Base-by-base conservation (phyloP, 2,113 vertebrate genomes). In the Perognathus longimembris region DNA sequence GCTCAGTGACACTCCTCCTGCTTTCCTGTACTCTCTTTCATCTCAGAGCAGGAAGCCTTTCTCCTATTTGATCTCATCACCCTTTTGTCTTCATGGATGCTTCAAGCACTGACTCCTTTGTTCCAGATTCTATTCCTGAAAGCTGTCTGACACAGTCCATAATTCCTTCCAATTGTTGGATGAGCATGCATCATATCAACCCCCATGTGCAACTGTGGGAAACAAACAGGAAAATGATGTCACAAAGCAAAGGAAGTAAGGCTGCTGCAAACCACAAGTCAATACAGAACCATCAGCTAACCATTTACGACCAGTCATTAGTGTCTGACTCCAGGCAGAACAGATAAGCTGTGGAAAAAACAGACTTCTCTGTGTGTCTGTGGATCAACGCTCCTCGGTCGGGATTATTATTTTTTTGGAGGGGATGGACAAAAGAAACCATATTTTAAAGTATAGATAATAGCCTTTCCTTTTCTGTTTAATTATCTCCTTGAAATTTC, bases 131-230 rank as follows among this genome's bases (percentile, higher is more conserved):
- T 94, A 24, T 45, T 71, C 87, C 87, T 91, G 91, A 97, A 91
- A 96, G 95, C 84, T 87, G 63, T 96, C 84, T 32, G 74, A 94
- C 91, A 91, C 28, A 71, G 63, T 88, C 36, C 81, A 76, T 96
- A 95, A 95, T 96, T 94, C 96, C 90, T 96, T 96, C 95, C 96
- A 95, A 96, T 97, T 96, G 95, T 89, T 96, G 93, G 77, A 77
- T 93, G 78, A 77, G 83, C 91, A 59, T n/a, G 57, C 87, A 95
- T 94, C 89, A 74, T 61, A 93, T 54, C 93, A 97, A 95, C 93
- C 94, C 96, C 96, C 96, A 95, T 84, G 90, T 89, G 91, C 91
- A 92, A 96, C 83, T 70, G 85, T 95, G 93, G 94, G 96, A 94
- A 95, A 92, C 91, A 94, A 94, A 66, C 93, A 96, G 96, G 95